Evolutionary conservation across 2,888 invertebrate genomes (phyloP), one percentile per base, ranked within the genome.

Genomic region (Autographa pulchrina): DNA sequence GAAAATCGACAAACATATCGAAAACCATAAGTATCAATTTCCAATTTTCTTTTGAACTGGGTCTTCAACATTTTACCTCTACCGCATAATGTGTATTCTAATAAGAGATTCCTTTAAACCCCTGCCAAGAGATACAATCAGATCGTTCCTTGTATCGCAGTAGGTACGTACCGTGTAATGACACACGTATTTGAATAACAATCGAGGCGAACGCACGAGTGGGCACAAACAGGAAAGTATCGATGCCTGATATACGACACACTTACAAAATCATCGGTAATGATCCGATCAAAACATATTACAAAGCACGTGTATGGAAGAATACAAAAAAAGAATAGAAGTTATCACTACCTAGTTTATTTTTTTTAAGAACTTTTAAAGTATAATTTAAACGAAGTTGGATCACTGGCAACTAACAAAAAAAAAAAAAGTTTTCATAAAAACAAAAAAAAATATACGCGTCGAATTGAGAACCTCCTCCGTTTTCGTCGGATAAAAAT

Each of bases 111-210:
- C 54, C 16, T 35, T 69, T 64, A 70, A 62, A 52, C 70, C 35
- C 61, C 48, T 35, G 41, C 52, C 20, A 66, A 59, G 31, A 41
- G 67, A 72, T 74, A 74, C 48, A 70, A 75, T 65, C 54, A 54
- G 31, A 38, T 32, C 61, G 52, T 25, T 69, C 9, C 62, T 72
- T 62, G 72, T 66, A 74, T 75, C 67, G 63, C 32, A 16, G 43
- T 25, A 25, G 25, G 59, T 31, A 48, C 38, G 60, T 71, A 76
- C 52, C 43, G 61, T 63, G 67, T 78, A 84, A 65, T 74, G 72
- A 75, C 75, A 81, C 65, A 72, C 43, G 41, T 74, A 80, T 84
- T 83, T 83, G 80, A 85, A 85, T 85, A 77, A 83, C 78, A 84
- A 85, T 81, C 69, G 74, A 32, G 38, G 20, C 63, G n/a, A 64